phyloP scores from a whole-genome alignment of 2,113 vertebrate genomes.

The Dinomys branickii region DNA sequence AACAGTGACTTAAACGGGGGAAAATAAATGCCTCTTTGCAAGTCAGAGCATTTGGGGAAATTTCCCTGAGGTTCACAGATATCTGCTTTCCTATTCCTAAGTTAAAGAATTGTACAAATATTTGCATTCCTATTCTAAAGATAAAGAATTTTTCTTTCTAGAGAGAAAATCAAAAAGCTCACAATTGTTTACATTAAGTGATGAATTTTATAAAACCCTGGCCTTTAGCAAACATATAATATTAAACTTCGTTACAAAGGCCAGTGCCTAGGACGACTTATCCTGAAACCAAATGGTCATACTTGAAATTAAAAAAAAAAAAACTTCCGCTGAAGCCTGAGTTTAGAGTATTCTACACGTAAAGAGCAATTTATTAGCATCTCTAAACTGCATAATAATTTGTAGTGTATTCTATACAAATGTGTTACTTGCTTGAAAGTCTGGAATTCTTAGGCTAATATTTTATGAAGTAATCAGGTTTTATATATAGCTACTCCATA shows the following conservation, averaged over 20 bases:
- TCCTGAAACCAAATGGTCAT: neutral
- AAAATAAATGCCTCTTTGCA: neutral
- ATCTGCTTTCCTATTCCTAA: neutral
- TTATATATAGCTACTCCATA: conserved; percentile 38
- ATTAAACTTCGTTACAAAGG: conserved; percentile 11
- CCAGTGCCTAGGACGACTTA: neutral
- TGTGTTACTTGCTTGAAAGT: conserved; percentile 33
- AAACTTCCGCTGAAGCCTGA: neutral
- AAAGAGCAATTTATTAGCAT: neutral
- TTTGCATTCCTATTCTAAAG: neutral
- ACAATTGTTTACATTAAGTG: conserved; percentile 16
- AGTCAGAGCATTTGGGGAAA: neutral
- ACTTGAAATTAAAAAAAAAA: conserved; percentile 2
- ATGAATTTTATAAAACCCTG: conserved; percentile 31
- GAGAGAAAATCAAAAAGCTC: conserved; percentile 32
- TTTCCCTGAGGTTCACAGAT: neutral
- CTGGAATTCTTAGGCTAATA: neutral
- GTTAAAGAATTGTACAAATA: conserved; percentile 13
- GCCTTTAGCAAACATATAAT: conserved; percentile 9
- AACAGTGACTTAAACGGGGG: neutral
- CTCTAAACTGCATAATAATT: conserved; percentile 10
- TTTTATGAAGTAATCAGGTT: conserved; percentile 46
- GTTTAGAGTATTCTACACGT: neutral
- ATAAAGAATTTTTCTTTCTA: neutral
- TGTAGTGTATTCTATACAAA: neutral